Evolutionary conservation across 2,888 invertebrate genomes (phyloP).

Genomic region (Corythucha ciliata): DNA sequence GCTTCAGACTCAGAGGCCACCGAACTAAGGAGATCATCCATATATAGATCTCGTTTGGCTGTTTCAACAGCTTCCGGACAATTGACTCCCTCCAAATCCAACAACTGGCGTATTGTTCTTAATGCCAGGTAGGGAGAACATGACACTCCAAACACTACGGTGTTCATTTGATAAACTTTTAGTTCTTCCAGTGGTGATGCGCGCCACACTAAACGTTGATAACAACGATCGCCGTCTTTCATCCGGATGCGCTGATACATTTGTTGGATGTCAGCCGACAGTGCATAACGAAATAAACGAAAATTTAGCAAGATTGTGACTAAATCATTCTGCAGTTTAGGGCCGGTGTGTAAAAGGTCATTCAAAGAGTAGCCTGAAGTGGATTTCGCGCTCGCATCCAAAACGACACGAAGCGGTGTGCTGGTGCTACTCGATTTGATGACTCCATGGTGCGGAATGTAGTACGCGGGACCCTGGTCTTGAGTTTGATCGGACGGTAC

Average conservation of each 20-base stretch:
- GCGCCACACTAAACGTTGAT: neutral
- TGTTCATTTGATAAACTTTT: neutral
- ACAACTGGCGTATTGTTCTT: conserved; percentile 1
- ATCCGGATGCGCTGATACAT: neutral
- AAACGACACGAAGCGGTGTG: conserved; percentile 10
- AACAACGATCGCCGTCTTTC: neutral
- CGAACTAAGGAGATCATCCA: conserved; percentile 19
- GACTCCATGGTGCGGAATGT: conserved; percentile 11
- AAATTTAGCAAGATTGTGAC: too few species aligned
- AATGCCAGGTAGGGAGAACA: conserved; percentile 6
- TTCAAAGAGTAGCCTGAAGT: conserved; percentile 2
- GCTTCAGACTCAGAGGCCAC: conserved; percentile 8
- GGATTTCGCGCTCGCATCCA: conserved; percentile 4
- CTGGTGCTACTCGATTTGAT: conserved; percentile 7
- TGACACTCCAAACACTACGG: conserved; percentile 4
- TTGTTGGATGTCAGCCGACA: neutral
- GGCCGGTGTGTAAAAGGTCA: too few species aligned
- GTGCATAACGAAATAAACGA: neutral
- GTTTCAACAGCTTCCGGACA: neutral
- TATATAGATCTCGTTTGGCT: neutral
- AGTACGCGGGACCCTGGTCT: neutral
- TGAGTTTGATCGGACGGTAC: neutral
- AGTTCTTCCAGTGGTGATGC: neutral
- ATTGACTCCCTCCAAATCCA: neutral
- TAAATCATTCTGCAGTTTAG: too few species aligned